These are phyloP conservation scores for Heliconius ismenius DNA, from an alignment of 2,888 invertebrate genomes.

Conservation along the genomic window DNA sequence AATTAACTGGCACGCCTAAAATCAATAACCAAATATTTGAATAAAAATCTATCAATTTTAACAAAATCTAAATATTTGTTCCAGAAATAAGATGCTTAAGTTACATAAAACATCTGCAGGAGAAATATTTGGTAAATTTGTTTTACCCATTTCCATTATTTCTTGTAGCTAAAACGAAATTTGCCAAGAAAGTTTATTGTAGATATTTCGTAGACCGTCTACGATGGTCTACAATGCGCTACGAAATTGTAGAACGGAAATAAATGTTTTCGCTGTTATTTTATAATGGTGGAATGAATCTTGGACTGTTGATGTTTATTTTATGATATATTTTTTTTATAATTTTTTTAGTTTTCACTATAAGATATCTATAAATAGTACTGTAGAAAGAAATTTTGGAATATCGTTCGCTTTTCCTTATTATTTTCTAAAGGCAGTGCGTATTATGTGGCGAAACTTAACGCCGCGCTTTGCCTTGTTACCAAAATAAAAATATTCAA, in stretches of 20 bases:
- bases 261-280: conserved; percentile 7
- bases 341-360: neutral
- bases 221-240: conserved; percentile 26
- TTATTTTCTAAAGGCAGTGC: too few relatives aligned
- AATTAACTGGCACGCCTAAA: neutral
- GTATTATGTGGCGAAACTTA: too few relatives aligned
- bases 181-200: conserved; percentile 18
- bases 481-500: too few relatives aligned
- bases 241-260: conserved; percentile 13
- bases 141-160: neutral
- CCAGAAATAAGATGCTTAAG: neutral
- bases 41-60: neutral
- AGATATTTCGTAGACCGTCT: conserved; percentile 28
- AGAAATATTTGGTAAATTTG: conserved; percentile 14
- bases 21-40: neutral
- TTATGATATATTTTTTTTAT: neutral
- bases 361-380: neutral
- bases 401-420: neutral
- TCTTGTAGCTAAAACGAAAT: conserved; percentile 14
- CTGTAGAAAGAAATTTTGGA: neutral
- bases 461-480: too few relatives aligned
- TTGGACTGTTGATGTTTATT: neutral
- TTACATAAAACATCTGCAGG: neutral
- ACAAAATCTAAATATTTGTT: neutral
- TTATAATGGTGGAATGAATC: neutral